Base-by-base conservation (phyloP, 2,888 invertebrate genomes). In the Horisme vitalbata region DNA sequence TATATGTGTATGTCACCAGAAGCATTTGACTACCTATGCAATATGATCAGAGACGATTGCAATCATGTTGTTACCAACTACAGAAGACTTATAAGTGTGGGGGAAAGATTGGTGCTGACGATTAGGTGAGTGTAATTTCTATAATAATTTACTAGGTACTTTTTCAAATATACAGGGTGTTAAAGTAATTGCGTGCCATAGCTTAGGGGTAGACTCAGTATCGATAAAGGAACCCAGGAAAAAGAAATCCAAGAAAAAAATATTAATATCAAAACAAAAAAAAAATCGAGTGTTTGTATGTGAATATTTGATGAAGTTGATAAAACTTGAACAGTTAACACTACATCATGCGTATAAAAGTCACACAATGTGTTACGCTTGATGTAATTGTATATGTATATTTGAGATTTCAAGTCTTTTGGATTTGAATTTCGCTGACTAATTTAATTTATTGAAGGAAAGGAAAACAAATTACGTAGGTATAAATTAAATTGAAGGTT, bases 401-500 rank as follows among this genome's bases (percentile, higher is more conserved):
- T 45, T 45, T 45, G 45, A 45, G 45, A 45, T 43, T 45, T 45
- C 45, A 45, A 45, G 38, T 38, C 45, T 38, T 45, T 45, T 45
- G 45, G 38, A 38, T 36, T 44, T 32, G 44, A 44, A 31, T 44
- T 44, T 37, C 44, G 44, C 44, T 44, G 44, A 44, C 44, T 33
- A 38, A 45, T 45, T 45, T 45, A 45, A 45, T 45, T 45, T 45
- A 45, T 45, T 45, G 38, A 38, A 38, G 45, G 45, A 38, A 45
- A 45, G 45, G 38, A 45, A 45, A 45, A n/a, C 34, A 38, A 45
- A 45, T 38, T 37, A 38, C 36, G 32, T 45, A 36, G 36, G 36
- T 35, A 37, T 45, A 32, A 32, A 32, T 32, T 32, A 32, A 32
- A 32, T 32, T 32, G 32, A 32, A 32, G 32, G 21, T 32, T 45